Evolutionary conservation across 2,888 invertebrate species (phyloP).

Genomic region (Rhagonycha lutea): DNA sequence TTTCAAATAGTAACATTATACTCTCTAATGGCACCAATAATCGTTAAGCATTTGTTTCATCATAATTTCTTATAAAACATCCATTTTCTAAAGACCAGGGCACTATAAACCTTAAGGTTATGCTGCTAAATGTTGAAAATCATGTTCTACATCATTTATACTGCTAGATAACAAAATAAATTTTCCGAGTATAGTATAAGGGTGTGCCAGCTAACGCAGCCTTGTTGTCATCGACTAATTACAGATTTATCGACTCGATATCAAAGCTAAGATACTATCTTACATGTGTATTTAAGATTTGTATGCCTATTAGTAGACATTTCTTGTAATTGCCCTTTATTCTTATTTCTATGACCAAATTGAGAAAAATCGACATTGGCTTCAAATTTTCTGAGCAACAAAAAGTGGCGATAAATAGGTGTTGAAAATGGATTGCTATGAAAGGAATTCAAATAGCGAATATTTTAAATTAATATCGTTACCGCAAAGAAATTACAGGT

Average conservation of each 20-base stretch:
- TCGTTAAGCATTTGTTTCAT: conserved; percentile 22
- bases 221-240: conserved; percentile 39
- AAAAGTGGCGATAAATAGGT: not conserved
- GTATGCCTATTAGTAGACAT: conserved; percentile 20
- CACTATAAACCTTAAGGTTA: conserved; percentile 27
- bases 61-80: conserved; percentile 25
- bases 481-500: not conserved
- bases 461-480: not conserved
- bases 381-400: not conserved
- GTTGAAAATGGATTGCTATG: not conserved
- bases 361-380: not conserved
- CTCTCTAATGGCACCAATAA: conserved; percentile 14
- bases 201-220: conserved; percentile 33
- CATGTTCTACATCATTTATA: conserved; percentile 31
- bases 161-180: conserved; percentile 27
- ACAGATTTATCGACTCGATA: conserved; percentile 35
- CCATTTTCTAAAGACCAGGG: conserved; percentile 18
- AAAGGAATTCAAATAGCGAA: not conserved
- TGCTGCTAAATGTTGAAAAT: conserved; percentile 27
- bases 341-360: not conserved
- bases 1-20: conserved; percentile 6
- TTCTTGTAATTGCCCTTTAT: conserved; percentile 22
- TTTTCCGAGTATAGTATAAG: conserved; percentile 28
- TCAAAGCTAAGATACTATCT: conserved; percentile 25
- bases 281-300: conserved; percentile 26